Base-by-base conservation (phyloP, 2,888 invertebrate species). In the Muscina levida region DNA sequence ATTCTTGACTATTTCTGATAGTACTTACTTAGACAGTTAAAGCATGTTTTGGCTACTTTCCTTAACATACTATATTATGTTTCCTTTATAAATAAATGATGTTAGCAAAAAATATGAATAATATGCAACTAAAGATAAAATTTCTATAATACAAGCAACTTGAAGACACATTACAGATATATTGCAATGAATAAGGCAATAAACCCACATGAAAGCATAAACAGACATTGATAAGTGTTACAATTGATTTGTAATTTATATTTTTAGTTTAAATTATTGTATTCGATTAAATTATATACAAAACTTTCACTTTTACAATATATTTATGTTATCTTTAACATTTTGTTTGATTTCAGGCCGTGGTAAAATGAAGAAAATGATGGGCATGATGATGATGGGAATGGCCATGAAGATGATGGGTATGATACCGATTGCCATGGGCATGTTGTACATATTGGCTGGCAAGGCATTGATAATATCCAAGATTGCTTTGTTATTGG, bases 321-420 rank as follows among this genome's bases (percentile, higher is more conserved):
- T 46, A 15, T 66, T 66, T 46, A 8, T 5, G 31, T 26, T n/a
- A 24, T 66, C 15, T 15, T 51, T 6, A 68, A 15, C 6, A 73
- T 72, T 62, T 65, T 48, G 67, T 68, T 59, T 53, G 65, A 79
- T 57, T 46, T 80, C 92, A 95, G 95, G 95, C 85, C 93, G 95
- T 82, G 95, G 95, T 1, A 95, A 96, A 90, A 95, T 95, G 95
- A 96, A 96, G 92, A 95, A 96, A 86, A 96, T 96, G 95, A 95
- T 96, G 95, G 93, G 95, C 42, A 95, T 95, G 93, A 95, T 97
- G 95, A 95, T 96, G 94, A 96, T 96, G 95, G 96, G 95, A 5
- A 93, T 94, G 83, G 94, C 94, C 3, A 96, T 95, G 93, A 96
- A 96, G 90, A 93, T 96, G 93, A 94, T 95, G 19, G 95, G 95